phyloP scores from a whole-genome alignment of 2,888 invertebrate genomes.

The Drosophila glabriapex region DNA sequence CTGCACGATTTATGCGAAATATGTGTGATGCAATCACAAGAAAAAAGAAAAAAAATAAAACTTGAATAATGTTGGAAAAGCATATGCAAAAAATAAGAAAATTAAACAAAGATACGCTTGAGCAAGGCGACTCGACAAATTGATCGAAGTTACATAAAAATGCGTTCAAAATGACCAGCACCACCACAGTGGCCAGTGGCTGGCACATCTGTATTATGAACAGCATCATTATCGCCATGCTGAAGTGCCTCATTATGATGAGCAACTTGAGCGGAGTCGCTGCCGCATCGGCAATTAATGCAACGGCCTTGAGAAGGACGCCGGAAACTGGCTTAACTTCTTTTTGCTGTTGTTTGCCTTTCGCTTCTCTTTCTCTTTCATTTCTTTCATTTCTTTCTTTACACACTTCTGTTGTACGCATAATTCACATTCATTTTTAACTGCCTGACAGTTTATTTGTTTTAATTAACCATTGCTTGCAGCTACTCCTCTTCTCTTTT shows the following conservation, averaged over 20 bases:
- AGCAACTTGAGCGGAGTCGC: conserved; percentile 12
- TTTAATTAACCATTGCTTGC: conserved; percentile 76
- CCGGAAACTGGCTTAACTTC: conserved; percentile 76
- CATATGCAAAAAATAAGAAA: conserved; percentile 38
- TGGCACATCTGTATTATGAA: conserved; percentile 22
- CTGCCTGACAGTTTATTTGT: conserved; percentile 71
- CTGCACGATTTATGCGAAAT: conserved; percentile 34
- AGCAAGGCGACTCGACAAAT: conserved; percentile 18
- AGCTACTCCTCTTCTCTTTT: conserved; percentile 31
- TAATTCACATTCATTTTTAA: conserved; percentile 63
- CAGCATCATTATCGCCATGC: conserved; percentile 14
- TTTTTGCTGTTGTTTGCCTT: conserved; percentile 37
- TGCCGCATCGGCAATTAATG: conserved; percentile 52
- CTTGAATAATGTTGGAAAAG: conserved; percentile 33
- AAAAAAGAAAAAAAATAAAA: conserved; percentile 2
- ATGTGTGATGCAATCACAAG: conserved; percentile 41
- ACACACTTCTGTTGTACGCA: conserved; percentile 67
- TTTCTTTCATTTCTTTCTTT: conserved; percentile 29
- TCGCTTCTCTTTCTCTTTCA: conserved; percentile 43
- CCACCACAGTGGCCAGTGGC: conserved; percentile 27
- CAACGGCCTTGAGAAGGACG: conserved; percentile 83
- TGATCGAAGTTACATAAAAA: conserved; percentile 56
- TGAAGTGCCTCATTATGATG: conserved; percentile 27
- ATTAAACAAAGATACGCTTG: conserved; percentile 17
- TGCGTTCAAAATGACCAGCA: conserved; percentile 22